Evolutionary conservation across 2,113 vertebrate species (phyloP).

Genomic region (Vulpes vulpes): DNA sequence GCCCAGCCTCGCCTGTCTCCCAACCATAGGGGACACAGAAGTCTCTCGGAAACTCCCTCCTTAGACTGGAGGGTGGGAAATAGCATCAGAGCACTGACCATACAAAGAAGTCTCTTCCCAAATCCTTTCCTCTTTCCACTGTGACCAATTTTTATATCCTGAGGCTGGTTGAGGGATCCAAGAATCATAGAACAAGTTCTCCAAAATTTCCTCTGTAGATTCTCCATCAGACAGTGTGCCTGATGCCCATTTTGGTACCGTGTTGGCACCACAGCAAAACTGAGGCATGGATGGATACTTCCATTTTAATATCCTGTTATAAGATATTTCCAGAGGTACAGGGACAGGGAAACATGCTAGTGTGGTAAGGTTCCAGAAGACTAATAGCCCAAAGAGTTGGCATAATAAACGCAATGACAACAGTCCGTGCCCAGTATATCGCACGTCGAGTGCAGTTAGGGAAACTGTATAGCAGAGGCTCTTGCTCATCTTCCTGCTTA

Average conservation of each 20-base stretch:
- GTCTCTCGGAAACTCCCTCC: fast-evolving
- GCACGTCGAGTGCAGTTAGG: not conserved
- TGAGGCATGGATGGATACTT: not conserved
- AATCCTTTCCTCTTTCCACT: not conserved
- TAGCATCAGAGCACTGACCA: not conserved
- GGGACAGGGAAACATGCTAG: not conserved
- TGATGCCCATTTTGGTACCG: not conserved
- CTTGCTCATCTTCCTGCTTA: not conserved
- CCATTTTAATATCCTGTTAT: not conserved
- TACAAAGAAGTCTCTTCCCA: not conserved
- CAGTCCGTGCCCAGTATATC: not conserved
- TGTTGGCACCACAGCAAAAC: not conserved
- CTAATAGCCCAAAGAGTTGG: not conserved
- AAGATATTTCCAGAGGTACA: not conserved
- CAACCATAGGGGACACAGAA: not conserved
- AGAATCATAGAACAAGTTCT: not conserved
- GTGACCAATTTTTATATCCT: not conserved
- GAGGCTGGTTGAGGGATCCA: not conserved
- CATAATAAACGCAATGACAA: not conserved
- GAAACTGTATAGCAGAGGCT: not conserved
- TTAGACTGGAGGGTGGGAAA: fast-evolving
- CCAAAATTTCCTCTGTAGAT: not conserved
- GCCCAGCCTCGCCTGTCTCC: fast-evolving
- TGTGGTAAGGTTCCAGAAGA: not conserved
- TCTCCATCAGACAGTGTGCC: not conserved